phyloP scores from a whole-genome alignment of 2,797 vertebrate genomes.

The Sebastes trivittatus region DNA sequence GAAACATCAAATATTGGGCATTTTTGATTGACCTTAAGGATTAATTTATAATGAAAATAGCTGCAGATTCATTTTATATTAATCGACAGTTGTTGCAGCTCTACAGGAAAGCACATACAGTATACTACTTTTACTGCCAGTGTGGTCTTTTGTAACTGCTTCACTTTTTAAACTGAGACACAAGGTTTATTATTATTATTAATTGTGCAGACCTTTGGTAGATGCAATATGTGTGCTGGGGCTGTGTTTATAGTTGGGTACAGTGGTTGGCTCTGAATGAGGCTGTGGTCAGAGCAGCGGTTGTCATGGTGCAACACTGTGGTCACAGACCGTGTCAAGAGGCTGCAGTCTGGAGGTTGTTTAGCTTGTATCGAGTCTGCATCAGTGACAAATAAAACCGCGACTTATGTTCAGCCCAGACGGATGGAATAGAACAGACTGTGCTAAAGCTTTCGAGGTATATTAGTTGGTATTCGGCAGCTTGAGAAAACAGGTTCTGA shows the following conservation, averaged over 20 bases:
- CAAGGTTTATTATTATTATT: background rate
- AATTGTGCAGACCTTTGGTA: background rate
- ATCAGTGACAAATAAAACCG: conserved; percentile 8
- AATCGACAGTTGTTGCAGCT: background rate
- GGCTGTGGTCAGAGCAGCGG: conserved; percentile 29
- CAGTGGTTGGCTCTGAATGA: conserved; percentile 29
- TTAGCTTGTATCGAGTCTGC: background rate
- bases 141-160: background rate
- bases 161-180: background rate
- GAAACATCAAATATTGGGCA: background rate
- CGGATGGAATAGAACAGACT: background rate
- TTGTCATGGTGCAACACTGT: conserved; percentile 3
- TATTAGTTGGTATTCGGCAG: background rate
- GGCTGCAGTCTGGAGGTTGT: background rate
- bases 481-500: background rate
- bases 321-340: conserved; percentile 26
- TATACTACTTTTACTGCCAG: background rate
- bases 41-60: background rate
- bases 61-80: background rate
- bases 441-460: background rate
- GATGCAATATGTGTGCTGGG: background rate
- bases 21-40: background rate
- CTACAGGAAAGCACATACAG: background rate
- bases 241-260: conserved; percentile 14
- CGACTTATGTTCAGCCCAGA: background rate